These are phyloP conservation scores for Drosophila novamexicana DNA, from an alignment of 1,140 invertebrate species.

Conservation along the genomic window DNA sequence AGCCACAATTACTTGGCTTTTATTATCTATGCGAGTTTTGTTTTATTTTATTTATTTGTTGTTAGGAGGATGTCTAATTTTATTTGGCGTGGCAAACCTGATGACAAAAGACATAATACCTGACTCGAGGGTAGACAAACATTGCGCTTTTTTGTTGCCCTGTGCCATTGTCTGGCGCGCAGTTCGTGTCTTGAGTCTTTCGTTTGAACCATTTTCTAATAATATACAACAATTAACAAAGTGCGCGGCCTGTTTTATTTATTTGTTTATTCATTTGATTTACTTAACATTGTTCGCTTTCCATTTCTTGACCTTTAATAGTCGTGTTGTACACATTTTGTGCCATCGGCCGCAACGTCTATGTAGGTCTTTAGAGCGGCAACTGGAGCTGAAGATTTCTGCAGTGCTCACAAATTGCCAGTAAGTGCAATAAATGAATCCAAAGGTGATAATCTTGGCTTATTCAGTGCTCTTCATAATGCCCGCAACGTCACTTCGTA, in stretches of 20 bases:
- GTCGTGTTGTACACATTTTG: constrained; percentile 68
- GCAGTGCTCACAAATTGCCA: constrained; percentile 67
- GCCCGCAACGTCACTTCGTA: constrained; percentile 1
- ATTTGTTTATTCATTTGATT: constrained; percentile 72
- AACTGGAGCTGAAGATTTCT: constrained; percentile 41
- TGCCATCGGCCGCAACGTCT: constrained; percentile 58
- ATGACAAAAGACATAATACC: constrained; percentile 26
- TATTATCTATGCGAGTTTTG: constrained; percentile 19
- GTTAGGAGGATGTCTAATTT: constrained; percentile 40
- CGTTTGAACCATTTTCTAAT: constrained; percentile 62
- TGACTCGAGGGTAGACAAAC: constrained; percentile 44
- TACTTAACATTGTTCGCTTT: constrained; percentile 62
- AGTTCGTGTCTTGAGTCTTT: constrained; percentile 78
- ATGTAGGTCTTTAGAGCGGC: constrained; percentile 22
- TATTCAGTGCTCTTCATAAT: constrained; percentile 74
- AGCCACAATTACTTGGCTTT: too few relatives aligned
- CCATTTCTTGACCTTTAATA: constrained; percentile 69
- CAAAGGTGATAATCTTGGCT: constrained; percentile 79
- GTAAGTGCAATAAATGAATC: constrained; percentile 76
- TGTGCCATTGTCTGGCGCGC: constrained; percentile 16
- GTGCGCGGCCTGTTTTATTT: constrained; percentile 49
- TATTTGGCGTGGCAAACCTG: constrained; percentile 28
- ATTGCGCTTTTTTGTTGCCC: constrained; percentile 28
- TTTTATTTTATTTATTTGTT: background rate
- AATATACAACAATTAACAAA: constrained; percentile 73